Base-by-base conservation (phyloP, 2,888 invertebrate species). In the Syrphus vitripennis region DNA sequence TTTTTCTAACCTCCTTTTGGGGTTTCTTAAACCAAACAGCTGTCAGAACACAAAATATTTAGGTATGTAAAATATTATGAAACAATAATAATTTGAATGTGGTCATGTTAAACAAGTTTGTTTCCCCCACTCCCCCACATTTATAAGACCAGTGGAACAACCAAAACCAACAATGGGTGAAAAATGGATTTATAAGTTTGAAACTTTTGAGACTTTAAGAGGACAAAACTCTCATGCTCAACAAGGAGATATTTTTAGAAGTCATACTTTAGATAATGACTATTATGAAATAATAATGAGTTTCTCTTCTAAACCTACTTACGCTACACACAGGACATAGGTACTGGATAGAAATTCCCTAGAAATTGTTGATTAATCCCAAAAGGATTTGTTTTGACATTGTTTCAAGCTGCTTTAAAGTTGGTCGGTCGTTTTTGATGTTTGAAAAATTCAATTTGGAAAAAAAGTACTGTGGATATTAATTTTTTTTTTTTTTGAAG, bases 51-150 rank as follows among this genome's bases (percentile, higher is more conserved):
- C 26, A 70, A 55, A 21, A 19, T 45, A 10, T n/a, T n/a, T n/a
- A n/a, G n/a, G n/a, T n/a, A n/a, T n/a, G n/a, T n/a, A n/a, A n/a
- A n/a, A n/a, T 26, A 55, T 53, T 45, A n/a, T 21, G 3, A 48
- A 67, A 50, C 50, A 67, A 67, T 67, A 67, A 50, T 67, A 67
- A 67, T 67, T 57, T 70, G 40, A 55, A 26, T 53, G 70, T 40
- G 40, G 70, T 70, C 50, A 50, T 70, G 70, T 70, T 70, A 14
- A 55, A 70, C 48, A 70, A 57, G 24, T 63, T 42, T 21, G 6
- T 34, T 19, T 37, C 3, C 0, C n/a, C 6, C 26, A 40, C 4
- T 34, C 24, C 16, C 6, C 34, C 2, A 21, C 4, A 24, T 50
- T 7, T n/a, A 26, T 3, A n/a, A 50, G 21, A 67, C 50, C 19